phyloP scores from a whole-genome alignment of 2,888 invertebrate genomes.

The Watsonalla cultraria region DNA sequence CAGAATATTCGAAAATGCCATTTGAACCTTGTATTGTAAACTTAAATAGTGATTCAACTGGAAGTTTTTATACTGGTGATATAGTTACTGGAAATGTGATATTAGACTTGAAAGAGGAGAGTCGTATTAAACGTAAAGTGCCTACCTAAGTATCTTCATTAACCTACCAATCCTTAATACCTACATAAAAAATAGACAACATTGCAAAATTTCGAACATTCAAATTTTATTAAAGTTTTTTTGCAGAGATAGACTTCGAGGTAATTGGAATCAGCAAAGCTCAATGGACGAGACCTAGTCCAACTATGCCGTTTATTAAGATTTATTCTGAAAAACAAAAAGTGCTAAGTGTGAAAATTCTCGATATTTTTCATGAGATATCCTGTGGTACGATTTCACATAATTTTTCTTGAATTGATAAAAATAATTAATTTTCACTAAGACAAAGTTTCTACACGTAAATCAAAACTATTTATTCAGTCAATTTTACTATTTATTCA shows the following conservation, averaged over 20 bases:
- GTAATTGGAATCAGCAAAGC: constrained; percentile 55
- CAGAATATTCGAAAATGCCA: constrained; percentile 35
- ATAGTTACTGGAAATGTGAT: constrained; percentile 61
- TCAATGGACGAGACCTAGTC: constrained; percentile 55
- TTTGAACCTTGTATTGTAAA: constrained; percentile 49
- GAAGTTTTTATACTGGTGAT: constrained; percentile 58
- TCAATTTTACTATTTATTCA: too few relatives aligned
- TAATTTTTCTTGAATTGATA: background rate
- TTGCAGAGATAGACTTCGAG: constrained; percentile 55
- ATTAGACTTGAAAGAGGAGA: constrained; percentile 47
- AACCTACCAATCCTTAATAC: background rate
- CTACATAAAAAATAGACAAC: background rate
- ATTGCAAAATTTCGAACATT: too few relatives aligned
- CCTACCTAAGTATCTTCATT: background rate
- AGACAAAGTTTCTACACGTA: too few relatives aligned
- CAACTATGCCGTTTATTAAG: constrained; percentile 59
- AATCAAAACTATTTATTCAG: too few relatives aligned
- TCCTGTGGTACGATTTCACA: constrained; percentile 24
- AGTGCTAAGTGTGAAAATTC: constrained; percentile 39
- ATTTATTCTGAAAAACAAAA: constrained; percentile 55
- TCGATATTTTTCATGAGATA: constrained; percentile 42
- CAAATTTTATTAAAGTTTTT: constrained; percentile 1
- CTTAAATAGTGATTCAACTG: constrained; percentile 54
- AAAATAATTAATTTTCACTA: too few relatives aligned
- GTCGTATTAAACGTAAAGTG: constrained; percentile 50